Conservation (phyloP, 2,113 vertebrate species). For the Eleginops maclovinus region DNA sequence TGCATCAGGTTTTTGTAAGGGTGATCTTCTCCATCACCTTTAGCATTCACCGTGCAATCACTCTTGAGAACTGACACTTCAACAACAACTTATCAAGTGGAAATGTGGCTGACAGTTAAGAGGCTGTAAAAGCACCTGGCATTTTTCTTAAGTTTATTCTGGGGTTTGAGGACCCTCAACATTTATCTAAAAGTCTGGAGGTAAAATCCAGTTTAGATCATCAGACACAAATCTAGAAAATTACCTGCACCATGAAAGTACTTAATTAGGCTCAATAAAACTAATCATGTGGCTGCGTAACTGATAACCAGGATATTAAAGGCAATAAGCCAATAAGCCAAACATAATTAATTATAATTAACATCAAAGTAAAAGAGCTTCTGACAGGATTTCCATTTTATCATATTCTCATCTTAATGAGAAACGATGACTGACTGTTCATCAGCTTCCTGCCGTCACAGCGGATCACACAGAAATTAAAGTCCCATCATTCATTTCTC, state of each 20-base stretch:
- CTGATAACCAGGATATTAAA: constrained; percentile 14
- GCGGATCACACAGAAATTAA: constrained; percentile 44
- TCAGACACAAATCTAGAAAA: constrained; percentile 22
- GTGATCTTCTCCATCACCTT: constrained; percentile 16
- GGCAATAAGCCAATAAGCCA: constrained; percentile 31
- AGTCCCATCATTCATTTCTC: constrained; percentile 34
- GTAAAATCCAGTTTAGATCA: constrained; percentile 15
- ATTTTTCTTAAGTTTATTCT: neutral
- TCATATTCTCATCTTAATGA: constrained; percentile 62
- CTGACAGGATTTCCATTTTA: constrained; percentile 30
- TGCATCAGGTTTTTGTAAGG: neutral
- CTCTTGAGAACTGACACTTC: constrained; percentile 2
- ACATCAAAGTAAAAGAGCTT: constrained; percentile 24
- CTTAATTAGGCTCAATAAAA: constrained; percentile 40
- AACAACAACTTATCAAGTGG: constrained; percentile 8
- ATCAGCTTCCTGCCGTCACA: constrained; percentile 50
- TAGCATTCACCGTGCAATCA: neutral
- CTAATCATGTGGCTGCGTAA: constrained; percentile 25
- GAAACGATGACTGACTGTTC: constrained; percentile 57
- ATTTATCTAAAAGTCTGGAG: neutral
- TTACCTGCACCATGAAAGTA: constrained; percentile 18
- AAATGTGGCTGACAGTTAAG: neutral
- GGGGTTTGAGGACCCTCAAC: neutral
- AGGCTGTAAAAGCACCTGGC: too few species aligned
- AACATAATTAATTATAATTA: constrained; percentile 29